phyloP scores from a whole-genome alignment of 2,797 vertebrate species.

The Pangasius mekongensis region DNA sequence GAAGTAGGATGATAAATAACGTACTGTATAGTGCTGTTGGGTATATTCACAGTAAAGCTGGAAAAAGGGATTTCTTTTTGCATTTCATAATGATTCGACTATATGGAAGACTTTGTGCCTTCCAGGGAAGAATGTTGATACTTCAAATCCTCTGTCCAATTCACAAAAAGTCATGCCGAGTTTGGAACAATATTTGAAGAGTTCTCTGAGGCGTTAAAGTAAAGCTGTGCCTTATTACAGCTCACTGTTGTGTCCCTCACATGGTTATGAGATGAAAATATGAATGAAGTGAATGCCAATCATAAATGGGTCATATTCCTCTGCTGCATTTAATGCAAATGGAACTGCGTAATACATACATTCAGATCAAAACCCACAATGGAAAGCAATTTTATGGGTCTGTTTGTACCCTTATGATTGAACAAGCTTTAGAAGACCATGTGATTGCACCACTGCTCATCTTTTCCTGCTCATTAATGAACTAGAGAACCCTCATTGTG shows the following conservation, averaged over 20 bases:
- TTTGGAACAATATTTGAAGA: conserved; percentile 49
- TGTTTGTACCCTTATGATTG: background rate
- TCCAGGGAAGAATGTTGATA: conserved; percentile 42
- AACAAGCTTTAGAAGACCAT: background rate
- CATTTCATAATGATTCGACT: conserved; percentile 53
- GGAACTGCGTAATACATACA: background rate
- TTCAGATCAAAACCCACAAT: conserved; percentile 1
- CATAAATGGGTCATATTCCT: conserved; percentile 25
- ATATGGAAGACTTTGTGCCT: conserved; percentile 61
- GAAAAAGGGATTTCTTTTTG: conserved; percentile 40
- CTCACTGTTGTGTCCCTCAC: conserved; percentile 41
- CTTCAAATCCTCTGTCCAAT: conserved; percentile 48
- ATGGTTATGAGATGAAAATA: conserved; percentile 39
- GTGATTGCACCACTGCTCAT: background rate
- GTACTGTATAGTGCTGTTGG: conserved; percentile 28
- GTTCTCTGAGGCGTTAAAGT: conserved; percentile 44
- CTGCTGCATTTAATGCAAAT: conserved; percentile 25
- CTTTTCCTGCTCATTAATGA: conserved; percentile 14
- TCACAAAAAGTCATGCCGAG: conserved; percentile 44
- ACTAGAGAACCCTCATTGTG: background rate
- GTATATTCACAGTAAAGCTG: conserved; percentile 49
- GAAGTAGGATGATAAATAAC: conserved; percentile 27
- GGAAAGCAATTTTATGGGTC: conserved; percentile 17
- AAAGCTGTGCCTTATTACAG: conserved; percentile 39
- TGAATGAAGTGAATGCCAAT: conserved; percentile 31